phyloP scores from a whole-genome alignment of 2,797 vertebrate species.

The Rhinophrynus dorsalis region DNA sequence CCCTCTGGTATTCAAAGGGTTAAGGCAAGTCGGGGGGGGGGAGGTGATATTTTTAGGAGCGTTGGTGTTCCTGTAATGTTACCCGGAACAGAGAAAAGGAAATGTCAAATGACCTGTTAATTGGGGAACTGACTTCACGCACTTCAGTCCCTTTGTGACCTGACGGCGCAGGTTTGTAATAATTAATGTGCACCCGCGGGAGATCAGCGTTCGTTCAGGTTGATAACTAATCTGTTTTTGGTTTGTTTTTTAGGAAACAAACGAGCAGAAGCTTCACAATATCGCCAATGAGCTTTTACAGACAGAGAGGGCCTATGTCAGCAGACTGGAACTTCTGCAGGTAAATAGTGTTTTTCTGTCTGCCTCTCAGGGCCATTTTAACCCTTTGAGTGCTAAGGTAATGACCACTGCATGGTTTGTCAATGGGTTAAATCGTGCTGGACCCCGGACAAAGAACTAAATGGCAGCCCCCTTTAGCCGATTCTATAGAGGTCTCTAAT shows the following conservation, averaged over 20 bases:
- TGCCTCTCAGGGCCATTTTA: no score
- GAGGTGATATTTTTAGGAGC: no score
- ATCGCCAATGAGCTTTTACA: slow-evolving; percentile 94
- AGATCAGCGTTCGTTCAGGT: no score
- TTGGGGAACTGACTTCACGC: not conserved
- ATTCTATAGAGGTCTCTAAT: no score
- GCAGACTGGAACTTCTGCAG: slow-evolving; percentile 84
- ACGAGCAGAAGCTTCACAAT: slow-evolving; percentile 93
- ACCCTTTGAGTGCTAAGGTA: no score
- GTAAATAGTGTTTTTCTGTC: not conserved
- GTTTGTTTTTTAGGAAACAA: slow-evolving; percentile 81
- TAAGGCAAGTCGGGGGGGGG: no score
- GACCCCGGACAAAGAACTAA: no score
- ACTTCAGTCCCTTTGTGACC: not conserved
- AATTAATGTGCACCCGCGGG: not conserved
- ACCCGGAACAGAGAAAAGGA: not conserved
- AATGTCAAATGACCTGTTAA: slow-evolving; percentile 23
- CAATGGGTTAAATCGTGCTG: no score
- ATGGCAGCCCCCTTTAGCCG: no score
- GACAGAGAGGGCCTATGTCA: slow-evolving; percentile 93
- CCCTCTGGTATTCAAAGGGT: no score
- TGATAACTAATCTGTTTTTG: not conserved
- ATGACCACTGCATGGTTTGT: no score
- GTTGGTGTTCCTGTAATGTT: no score
- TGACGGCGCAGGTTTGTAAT: not conserved